Percentiles rank a stretch among this genome's conserved stretches.
Conservation (phyloP, 2,113 vertebrate genomes). For the Thamnaconus septentrionalis region DNA sequence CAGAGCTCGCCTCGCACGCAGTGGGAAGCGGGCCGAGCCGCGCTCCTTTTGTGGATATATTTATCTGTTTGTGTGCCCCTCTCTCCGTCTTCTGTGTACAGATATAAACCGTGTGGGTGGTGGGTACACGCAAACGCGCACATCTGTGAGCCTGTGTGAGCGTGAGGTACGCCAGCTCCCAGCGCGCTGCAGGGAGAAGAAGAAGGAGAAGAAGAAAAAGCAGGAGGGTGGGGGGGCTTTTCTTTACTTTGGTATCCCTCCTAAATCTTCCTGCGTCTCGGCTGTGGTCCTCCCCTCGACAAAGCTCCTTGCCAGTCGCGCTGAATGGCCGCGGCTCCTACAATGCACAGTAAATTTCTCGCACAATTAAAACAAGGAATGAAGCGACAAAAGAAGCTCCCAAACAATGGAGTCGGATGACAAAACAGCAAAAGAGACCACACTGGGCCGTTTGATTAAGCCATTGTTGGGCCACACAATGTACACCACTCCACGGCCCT, state of each 20-base stretch:
- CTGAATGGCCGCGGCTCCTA: constrained; percentile 73
- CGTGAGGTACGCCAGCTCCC: constrained; percentile 54
- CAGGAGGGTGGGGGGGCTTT: constrained; percentile 10
- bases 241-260: constrained; percentile 69
- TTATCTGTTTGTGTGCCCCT: constrained; percentile 44
- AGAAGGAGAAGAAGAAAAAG: too few relatives aligned
- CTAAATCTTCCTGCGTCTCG: constrained; percentile 74
- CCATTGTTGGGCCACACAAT: constrained; percentile 71
- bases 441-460: constrained; percentile 72
- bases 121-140: constrained; percentile 60
- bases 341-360: constrained; percentile 80
- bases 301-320: constrained; percentile 68
- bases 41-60: constrained; percentile 51
- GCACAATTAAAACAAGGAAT: constrained; percentile 76
- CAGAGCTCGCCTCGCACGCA: constrained; percentile 59
- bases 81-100: constrained; percentile 41
- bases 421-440: constrained; percentile 77
- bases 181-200: constrained; percentile 31
- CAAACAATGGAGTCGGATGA: constrained; percentile 75
- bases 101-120: constrained; percentile 65
- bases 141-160: constrained; percentile 60
- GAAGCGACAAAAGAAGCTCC: constrained; percentile 72
- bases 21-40: constrained; percentile 25
- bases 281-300: constrained; percentile 66
- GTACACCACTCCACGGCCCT: constrained; percentile 68